Evolutionary conservation across 2,113 vertebrate genomes (phyloP).

Genomic region (Nanorana parkeri): DNA sequence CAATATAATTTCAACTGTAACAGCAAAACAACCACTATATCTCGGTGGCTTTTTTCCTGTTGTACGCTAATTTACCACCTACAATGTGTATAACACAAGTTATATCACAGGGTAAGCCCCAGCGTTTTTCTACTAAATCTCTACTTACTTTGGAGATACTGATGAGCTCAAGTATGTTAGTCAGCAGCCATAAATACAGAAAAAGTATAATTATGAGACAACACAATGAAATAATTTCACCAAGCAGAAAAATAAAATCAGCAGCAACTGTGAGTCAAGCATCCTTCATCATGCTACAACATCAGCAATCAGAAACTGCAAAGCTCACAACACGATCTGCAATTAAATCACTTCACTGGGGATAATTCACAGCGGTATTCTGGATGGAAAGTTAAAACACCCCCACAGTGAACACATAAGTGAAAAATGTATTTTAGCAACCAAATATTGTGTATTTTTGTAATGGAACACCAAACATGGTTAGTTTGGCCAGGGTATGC

Average conservation of each 20-base stretch:
- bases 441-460: neutral
- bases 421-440: neutral
- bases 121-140: conserved; percentile 18
- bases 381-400: neutral
- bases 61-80: conserved; percentile 1
- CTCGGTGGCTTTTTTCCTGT: neutral
- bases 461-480: neutral
- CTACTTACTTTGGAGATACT: conserved; percentile 20
- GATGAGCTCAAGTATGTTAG: conserved; percentile 27
- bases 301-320: conserved; percentile 35
- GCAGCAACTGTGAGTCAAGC: conserved; percentile 34
- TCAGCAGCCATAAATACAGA: conserved; percentile 34
- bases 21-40: no score
- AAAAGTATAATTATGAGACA: conserved; percentile 37
- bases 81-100: neutral
- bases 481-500: no score
- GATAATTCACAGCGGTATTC: neutral
- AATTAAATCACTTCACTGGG: conserved; percentile 23
- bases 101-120: neutral
- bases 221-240: conserved; percentile 24
- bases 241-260: conserved; percentile 46
- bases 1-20: no score
- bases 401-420: neutral
- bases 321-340: neutral
- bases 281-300: neutral